Evolutionary conservation across 2,797 vertebrate genomes (phyloP), one percentile per base, ranked within the genome.

Genomic region (Ceyx erithaca): DNA sequence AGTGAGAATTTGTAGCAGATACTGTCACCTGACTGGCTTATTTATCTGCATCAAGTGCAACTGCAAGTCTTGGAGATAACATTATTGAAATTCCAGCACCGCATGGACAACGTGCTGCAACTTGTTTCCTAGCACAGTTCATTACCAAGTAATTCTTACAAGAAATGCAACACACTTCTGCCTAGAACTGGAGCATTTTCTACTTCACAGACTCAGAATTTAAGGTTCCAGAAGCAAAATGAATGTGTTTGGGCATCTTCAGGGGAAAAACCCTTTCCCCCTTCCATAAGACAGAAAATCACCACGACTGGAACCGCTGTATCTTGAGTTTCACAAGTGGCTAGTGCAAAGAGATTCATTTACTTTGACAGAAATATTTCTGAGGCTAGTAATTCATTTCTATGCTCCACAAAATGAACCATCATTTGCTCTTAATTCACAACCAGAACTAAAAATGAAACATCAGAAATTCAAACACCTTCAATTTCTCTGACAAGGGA

Each of bases 71-170:
- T 0, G 0, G 69, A 94, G 89, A 87, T 85, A 93, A 92, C 79
- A 61, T 95, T 89, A 82, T 8, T 92, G 91, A 83, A 89, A 96
- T 96, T 95, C 94, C 91, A 78, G 55, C 35, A 59, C 62, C 8
- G 25, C 43, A 41, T n/a, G 69, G 90, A 43, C 72, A 64, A 75
- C 85, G 7, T 80, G 95, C 72, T 87, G 51, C 54, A 85, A 93
- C 89, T 75, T 83, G 87, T 85, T 89, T 87, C 79, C 54, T 62
- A 4, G 0, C 54, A 80, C 26, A 80, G 46, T 87, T 90, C 71
- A 87, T 62, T 51, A 72, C 82, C 17, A 76, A 87, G 62, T 58
- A 89, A 78, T 58, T 68, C 79, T 80, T 89, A 45, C 9, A 64
- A 83, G 43, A 80, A 90, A 75, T 80, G 52, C 76, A 80, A 40